These are phyloP conservation scores for Dryocosmus kuriphilus DNA, from an alignment of 2,888 invertebrate species.

Conservation along the genomic window DNA sequence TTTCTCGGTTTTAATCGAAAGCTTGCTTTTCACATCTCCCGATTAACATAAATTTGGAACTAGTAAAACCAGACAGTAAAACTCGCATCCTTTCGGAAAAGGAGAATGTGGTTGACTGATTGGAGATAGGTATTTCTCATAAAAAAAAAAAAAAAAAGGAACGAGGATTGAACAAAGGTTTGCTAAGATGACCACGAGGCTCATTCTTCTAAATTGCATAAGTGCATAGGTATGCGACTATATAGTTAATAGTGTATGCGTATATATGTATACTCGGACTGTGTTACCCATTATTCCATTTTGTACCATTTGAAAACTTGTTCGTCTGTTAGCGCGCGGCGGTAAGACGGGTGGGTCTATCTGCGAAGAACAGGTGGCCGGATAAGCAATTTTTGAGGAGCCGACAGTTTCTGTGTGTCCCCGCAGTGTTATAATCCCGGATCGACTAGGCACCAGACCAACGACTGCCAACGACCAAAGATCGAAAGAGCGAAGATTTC, in stretches of 20 bases:
- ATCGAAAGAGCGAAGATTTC: not conserved
- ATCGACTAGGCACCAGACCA: not conserved
- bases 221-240: too few species aligned
- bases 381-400: conserved; percentile 32
- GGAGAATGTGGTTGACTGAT: conserved; percentile 27
- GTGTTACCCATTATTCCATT: not conserved
- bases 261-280: not conserved
- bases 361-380: conserved; percentile 38
- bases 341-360: conserved; percentile 24
- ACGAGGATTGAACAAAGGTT: not conserved
- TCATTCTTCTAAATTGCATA: not conserved
- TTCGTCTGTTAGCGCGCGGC: not conserved
- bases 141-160: not conserved
- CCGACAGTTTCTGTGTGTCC: not conserved
- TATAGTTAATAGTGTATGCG: not conserved
- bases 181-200: not conserved
- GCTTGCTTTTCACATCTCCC: not conserved
- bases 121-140: not conserved
- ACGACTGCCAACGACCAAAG: not conserved
- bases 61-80: too few species aligned
- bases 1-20: conserved; percentile 27
- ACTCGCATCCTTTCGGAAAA: conserved; percentile 1
- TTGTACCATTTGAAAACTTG: conserved; percentile 20
- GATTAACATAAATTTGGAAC: conserved; percentile 10
- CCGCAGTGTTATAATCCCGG: not conserved